A percentile compares a stretch with the other conserved stretches of the same genome.
These are phyloP conservation scores for Cheiracanthium punctorium DNA, from an alignment of 2,888 invertebrate species.

Conservation along the genomic window DNA sequence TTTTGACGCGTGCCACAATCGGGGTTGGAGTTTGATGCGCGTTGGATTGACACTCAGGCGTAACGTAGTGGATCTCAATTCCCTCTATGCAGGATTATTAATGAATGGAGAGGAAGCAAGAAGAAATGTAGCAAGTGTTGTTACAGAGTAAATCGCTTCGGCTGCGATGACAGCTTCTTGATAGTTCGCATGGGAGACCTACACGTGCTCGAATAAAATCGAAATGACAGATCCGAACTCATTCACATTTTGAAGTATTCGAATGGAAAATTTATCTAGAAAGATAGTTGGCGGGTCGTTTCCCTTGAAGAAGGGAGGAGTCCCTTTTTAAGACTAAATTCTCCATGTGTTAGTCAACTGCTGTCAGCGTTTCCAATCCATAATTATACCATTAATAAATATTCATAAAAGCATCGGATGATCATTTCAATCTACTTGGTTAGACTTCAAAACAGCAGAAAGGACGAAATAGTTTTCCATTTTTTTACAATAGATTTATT, in stretches of 20 bases:
- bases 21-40: background rate
- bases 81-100: constrained; percentile 24
- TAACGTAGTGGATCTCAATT: constrained; percentile 28
- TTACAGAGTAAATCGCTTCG: constrained; percentile 18
- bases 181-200: constrained; percentile 14
- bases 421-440: too few species aligned
- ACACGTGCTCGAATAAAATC: constrained; percentile 35
- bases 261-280: background rate
- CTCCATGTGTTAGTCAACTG: too few species aligned
- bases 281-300: background rate
- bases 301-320: background rate
- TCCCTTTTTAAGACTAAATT: too few species aligned
- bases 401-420: too few species aligned
- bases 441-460: too few species aligned
- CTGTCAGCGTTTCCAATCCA: too few species aligned
- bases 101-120: constrained; percentile 28
- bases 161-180: constrained; percentile 35
- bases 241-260: background rate
- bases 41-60: constrained; percentile 28
- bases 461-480: too few species aligned
- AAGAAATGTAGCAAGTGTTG: background rate
- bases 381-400: too few species aligned
- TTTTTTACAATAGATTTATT: too few species aligned
- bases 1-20: constrained; percentile 54
- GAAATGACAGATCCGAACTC: background rate